phyloP scores from a whole-genome alignment of 2,888 invertebrate species.

The Chamaedrilus cognettii region DNA sequence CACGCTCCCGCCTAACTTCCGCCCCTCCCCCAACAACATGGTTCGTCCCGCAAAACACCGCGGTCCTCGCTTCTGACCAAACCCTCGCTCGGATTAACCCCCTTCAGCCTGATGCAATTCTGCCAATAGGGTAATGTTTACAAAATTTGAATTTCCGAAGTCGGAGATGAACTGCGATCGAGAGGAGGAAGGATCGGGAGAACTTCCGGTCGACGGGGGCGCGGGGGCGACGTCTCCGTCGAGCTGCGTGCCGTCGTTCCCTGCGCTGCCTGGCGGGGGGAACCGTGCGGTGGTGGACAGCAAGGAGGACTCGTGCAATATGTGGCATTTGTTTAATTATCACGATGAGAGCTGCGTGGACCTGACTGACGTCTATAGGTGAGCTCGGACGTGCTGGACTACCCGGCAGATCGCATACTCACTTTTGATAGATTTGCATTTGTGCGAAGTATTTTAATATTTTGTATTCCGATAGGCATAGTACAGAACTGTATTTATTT shows the following conservation, averaged over 20 bases:
- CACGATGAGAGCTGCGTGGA: neutral
- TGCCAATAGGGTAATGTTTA: neutral
- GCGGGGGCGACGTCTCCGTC: neutral
- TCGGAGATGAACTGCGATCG: neutral
- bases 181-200: neutral
- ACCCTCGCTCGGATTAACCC: no score
- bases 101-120: no score
- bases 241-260: neutral
- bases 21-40: no score
- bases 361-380: neutral
- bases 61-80: no score
- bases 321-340: slow-evolving; percentile 1
- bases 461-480: no score
- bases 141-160: neutral
- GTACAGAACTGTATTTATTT: no score
- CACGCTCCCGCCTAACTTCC: no score
- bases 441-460: no score
- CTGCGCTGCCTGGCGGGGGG: neutral
- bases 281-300: neutral
- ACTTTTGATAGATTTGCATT: no score
- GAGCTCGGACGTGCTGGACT: no score
- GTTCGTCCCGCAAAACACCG: no score
- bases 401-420: no score
- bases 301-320: neutral
- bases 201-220: neutral